Evolutionary conservation across 2,888 invertebrate genomes (phyloP).

Genomic region (Leptarthrus brevirostris): DNA sequence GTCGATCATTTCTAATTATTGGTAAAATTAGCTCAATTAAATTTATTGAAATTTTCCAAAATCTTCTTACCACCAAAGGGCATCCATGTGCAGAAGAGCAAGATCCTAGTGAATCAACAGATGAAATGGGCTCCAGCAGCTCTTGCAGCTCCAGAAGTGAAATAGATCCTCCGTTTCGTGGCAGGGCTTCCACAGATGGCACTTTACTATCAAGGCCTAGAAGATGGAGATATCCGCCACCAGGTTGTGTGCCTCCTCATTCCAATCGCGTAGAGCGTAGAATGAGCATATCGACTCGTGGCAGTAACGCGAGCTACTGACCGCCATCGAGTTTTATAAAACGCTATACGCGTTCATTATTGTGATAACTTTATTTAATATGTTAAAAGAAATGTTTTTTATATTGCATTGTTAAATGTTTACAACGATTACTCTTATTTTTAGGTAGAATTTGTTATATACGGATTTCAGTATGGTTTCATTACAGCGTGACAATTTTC

Average conservation of each 20-base stretch:
- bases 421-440: slow-evolving; percentile 42
- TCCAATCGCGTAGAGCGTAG: slow-evolving; percentile 73
- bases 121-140: slow-evolving; percentile 65
- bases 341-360: slow-evolving; percentile 28
- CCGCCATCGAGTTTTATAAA: background rate
- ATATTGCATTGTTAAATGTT: slow-evolving; percentile 20
- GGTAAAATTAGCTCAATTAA: slow-evolving; percentile 54
- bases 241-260: slow-evolving; percentile 66
- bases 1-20: slow-evolving; percentile 64
- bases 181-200: slow-evolving; percentile 81
- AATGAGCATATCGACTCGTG: slow-evolving; percentile 81
- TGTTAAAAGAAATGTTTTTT: slow-evolving; percentile 20
- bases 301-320: slow-evolving; percentile 66
- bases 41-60: slow-evolving; percentile 41
- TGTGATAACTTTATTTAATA: slow-evolving; percentile 38
- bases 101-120: slow-evolving; percentile 73
- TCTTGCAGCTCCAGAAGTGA: slow-evolving; percentile 67
- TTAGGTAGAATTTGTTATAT: slow-evolving; percentile 32
- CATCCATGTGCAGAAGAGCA: slow-evolving; percentile 73
- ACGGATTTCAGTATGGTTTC: slow-evolving; percentile 40
- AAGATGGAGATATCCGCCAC: slow-evolving; percentile 71
- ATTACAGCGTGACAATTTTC: slow-evolving; percentile 4
- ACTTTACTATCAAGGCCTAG: slow-evolving; percentile 72
- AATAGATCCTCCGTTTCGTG: slow-evolving; percentile 73
- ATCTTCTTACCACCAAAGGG: slow-evolving; percentile 62